Percentiles rank a stretch among this genome's conserved stretches.
Conservation (phyloP, 2,888 invertebrate genomes). For the Ctenicera cuprea region DNA sequence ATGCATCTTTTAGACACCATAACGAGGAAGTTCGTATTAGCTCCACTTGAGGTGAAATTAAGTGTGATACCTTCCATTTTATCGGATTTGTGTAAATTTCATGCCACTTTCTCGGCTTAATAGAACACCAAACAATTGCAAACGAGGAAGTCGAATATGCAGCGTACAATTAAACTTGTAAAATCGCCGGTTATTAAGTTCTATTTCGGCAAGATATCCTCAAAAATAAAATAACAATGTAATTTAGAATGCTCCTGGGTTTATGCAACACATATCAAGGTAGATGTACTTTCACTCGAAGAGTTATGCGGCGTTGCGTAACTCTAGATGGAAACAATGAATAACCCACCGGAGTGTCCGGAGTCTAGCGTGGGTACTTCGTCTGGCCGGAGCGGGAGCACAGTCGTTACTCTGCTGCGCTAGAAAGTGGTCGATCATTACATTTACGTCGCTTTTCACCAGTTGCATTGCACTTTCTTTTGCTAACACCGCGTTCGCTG, state of each 20-base stretch:
- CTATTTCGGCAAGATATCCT: slow-evolving; percentile 14
- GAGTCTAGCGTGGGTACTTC: slow-evolving; percentile 42
- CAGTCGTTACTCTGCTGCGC: slow-evolving; percentile 6
- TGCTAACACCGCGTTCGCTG: neutral
- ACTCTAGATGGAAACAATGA: slow-evolving; percentile 60
- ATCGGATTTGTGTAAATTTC: slow-evolving; percentile 20
- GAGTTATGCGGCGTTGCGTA: slow-evolving; percentile 64
- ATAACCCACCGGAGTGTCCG: slow-evolving; percentile 33
- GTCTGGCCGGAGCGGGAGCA: slow-evolving; percentile 7
- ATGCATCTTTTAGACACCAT: no score
- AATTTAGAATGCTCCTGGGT: slow-evolving; percentile 47
- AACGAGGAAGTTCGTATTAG: neutral
- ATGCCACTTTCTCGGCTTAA: slow-evolving; percentile 26
- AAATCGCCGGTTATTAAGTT: slow-evolving; percentile 15
- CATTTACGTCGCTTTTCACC: neutral
- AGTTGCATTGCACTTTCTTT: slow-evolving; percentile 5
- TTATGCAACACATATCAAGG: slow-evolving; percentile 67
- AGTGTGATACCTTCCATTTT: neutral
- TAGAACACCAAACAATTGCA: neutral
- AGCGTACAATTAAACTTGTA: slow-evolving; percentile 12
- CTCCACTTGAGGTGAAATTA: neutral
- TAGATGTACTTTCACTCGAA: slow-evolving; percentile 66
- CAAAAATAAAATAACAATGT: slow-evolving; percentile 24
- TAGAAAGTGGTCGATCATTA: slow-evolving; percentile 15
- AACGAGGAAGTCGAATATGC: slow-evolving; percentile 5